Base-by-base conservation (phyloP, 2,888 invertebrate species). In the Pachliopta kotzebuea region DNA sequence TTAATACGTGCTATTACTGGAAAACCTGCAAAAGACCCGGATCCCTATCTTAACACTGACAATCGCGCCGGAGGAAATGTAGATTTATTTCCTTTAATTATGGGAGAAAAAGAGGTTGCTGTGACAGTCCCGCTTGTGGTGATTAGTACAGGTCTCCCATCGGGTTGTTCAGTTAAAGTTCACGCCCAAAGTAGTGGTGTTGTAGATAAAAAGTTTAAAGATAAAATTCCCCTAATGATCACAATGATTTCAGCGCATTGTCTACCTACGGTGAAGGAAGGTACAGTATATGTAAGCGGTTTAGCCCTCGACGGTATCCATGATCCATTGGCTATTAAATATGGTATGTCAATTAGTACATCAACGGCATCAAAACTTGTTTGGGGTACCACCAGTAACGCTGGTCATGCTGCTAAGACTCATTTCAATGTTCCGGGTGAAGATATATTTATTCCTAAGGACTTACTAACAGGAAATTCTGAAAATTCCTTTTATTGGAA, bases 201-300 rank as follows among this genome's bases (percentile, higher is more conserved):
- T 62, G 60, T 68, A 29, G 75, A 80, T 20, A 72, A 67, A 49
- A 67, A 52, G 14, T 21, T 52, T 21, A 23, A 52, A 23, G 21
- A 65, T 42, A 73, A 71, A 66, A 69, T 78, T 60, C 85, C 88
- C 20, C 60, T 91, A 29, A 69, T 75, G 37, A 65, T 91, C 1
- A 89, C 90, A 7, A 77, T 90, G 80, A 70, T 89, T 45, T 88
- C 88, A 49, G 87, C 79, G 0, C 83, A 89, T 72, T 91, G 91
- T 69, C 72, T 90, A 52, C 90, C 91, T 52, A 21, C 11, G 56
- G 68, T 74, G 18, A 86, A 72, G 76, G 90, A 90, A 0, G 88
- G 84, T 20, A 89, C 88, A 2, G 79, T 79, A 61, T 89, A 84
- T 69, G 53, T 86, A 29, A 78, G 79, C 69, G 88, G 88, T 9